Base-by-base conservation (phyloP, 2,888 invertebrate genomes). In the Morpho deidamia region DNA sequence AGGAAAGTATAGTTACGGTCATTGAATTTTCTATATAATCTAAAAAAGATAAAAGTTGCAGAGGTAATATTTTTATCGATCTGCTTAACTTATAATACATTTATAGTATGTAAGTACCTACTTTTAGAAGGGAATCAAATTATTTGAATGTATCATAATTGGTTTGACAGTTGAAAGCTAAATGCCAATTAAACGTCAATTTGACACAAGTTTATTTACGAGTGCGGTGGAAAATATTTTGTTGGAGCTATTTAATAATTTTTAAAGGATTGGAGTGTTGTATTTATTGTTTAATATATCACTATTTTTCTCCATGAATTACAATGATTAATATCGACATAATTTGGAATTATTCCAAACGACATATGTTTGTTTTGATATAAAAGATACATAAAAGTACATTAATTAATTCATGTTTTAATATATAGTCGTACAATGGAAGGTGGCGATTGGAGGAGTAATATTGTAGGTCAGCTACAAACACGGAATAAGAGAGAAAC, bases 401-500 rank as follows among this genome's bases (percentile, higher is more conserved):
- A 58, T 53, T 56, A 61, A 55, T 55, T 60, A 59, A 59, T 58
- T 42, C 46, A 58, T 59, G 55, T 53, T 51, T 44, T 51, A 56
- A 64, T 61, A 61, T 57, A 64, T 56, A 59, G 59, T 53, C 41
- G 59, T 60, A 86, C 74, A 74, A 89, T 89, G 89, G 88, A 88
- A 76, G 76, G 81, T 66, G 76, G 81, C 55, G 80, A 83, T 58
- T 96, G 95, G 95, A 93, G 95, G 74, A 92, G 91, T 68, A 90
- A 88, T 70, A 92, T 96, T 71, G 86, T 95, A 67, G 87, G 84
- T 68, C 93, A 94, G 72, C 78, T 97, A 58, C 93, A 93, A 57
- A 91, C 92, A 58, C 91, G 96, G 71, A 95, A 96, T 81, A 94
- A 92, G 80, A 91, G 90, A 59, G 95, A 96, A 88, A 93, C 94